Percentiles rank a stretch among this genome's conserved stretches.
phyloP scores from a whole-genome alignment of 2,888 invertebrate species.

The Macrosiphum euphorbiae region DNA sequence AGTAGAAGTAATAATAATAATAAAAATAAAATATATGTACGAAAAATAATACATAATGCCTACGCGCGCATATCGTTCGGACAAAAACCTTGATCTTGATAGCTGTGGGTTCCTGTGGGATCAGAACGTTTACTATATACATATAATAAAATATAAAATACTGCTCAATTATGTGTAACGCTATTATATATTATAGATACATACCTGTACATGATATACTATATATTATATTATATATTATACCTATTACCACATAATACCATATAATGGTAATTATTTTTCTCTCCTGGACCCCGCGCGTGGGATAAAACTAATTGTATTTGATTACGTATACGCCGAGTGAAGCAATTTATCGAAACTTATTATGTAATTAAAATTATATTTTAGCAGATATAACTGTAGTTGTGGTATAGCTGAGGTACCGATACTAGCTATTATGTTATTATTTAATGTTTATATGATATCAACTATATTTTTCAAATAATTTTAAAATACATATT shows the following conservation, averaged over 20 bases:
- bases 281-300: background rate
- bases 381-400: background rate
- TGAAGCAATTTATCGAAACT: slow-evolving; percentile 16
- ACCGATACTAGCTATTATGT: background rate
- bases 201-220: background rate
- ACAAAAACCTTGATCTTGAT: slow-evolving; percentile 23
- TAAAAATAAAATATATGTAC: background rate
- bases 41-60: background rate
- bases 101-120: background rate
- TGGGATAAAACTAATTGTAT: slow-evolving; percentile 18
- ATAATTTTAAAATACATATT: background rate
- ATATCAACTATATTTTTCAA: background rate
- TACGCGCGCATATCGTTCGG: background rate
- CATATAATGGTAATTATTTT: background rate
- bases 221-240: background rate
- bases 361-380: slow-evolving; percentile 14
- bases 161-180: background rate
- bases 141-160: background rate
- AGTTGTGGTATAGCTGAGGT: background rate
- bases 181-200: background rate
- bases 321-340: background rate
- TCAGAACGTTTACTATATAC: background rate
- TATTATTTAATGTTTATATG: background rate
- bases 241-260: slow-evolving; percentile 6
- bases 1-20: background rate